Conservation (phyloP, 2,113 vertebrate species). For the Fregetta grallaria region DNA sequence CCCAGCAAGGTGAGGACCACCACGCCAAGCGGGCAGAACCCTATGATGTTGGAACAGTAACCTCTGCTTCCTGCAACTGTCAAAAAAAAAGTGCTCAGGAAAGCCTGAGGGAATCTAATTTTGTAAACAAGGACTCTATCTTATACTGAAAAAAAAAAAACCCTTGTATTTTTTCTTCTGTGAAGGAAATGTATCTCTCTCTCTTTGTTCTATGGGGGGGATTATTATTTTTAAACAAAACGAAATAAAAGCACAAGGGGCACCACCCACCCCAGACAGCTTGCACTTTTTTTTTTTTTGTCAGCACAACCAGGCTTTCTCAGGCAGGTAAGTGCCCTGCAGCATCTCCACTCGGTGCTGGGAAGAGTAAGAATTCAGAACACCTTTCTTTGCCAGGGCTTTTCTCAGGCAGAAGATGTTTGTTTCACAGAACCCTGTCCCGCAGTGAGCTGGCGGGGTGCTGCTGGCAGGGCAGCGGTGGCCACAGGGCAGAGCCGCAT, state of each 20-base stretch:
- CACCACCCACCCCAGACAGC: not conserved
- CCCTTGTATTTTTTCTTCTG: constrained; percentile 61
- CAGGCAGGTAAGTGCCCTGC: fast-evolving
- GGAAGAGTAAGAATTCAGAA: not conserved
- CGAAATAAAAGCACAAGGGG: not conserved
- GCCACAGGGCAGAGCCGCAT: fast-evolving
- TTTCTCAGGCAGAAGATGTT: not conserved
- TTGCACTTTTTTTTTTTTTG: no score
- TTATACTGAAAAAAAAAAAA: not conserved
- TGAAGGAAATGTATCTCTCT: constrained; percentile 51
- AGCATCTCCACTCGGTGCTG: fast-evolving
- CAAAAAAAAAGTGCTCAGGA: not conserved
- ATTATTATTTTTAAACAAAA: constrained; percentile 14
- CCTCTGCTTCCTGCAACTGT: not conserved
- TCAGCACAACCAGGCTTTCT: fast-evolving
- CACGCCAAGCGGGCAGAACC: fast-evolving
- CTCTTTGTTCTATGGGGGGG: not conserved
- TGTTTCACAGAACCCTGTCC: no score
- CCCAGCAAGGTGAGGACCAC: not conserved
- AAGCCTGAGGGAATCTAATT: not conserved
- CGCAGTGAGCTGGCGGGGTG: no score
- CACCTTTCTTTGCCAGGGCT: no score
- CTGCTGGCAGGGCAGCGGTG: not conserved
- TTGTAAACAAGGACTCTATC: not conserved
- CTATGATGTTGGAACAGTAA: fast-evolving